Conservation (phyloP, 2,888 invertebrate genomes). For the Phyllotreta cruciferae region DNA sequence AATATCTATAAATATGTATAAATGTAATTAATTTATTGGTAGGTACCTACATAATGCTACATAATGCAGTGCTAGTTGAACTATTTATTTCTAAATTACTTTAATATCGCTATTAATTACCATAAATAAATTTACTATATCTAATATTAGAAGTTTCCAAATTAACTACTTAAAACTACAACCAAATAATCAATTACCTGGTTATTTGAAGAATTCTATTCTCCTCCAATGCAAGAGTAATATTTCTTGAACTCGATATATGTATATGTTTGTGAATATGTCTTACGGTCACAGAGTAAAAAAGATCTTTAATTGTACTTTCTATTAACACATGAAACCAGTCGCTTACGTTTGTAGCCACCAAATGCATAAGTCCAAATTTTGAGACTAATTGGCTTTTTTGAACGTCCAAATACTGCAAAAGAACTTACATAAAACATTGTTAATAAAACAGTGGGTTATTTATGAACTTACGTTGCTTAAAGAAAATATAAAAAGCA, state of each 20-base stretch:
- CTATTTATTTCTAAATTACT: too few species aligned
- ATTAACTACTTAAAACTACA: not conserved
- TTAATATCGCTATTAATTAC: not conserved
- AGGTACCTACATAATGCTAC: too few species aligned
- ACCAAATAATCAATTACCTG: not conserved
- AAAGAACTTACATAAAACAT: not conserved
- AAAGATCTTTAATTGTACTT: constrained; percentile 85
- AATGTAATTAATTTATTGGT: too few species aligned
- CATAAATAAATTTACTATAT: not conserved
- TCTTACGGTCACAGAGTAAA: not conserved
- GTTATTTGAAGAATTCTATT: constrained; percentile 34
- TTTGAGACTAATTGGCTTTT: constrained; percentile 71
- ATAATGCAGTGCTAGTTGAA: too few species aligned
- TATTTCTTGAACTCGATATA: constrained; percentile 55
- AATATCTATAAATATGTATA: too few species aligned
- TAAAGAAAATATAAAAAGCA: constrained; percentile 93
- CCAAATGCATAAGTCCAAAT: constrained; percentile 93
- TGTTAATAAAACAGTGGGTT: not conserved
- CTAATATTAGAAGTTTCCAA: not conserved
- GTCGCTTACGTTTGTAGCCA: constrained; percentile 90
- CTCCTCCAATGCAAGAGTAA: constrained; percentile 59
- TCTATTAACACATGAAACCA: constrained; percentile 88
- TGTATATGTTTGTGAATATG: constrained; percentile 16
- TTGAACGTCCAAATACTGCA: constrained; percentile 40
- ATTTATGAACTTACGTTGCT: constrained; percentile 67